Percentiles rank a stretch among this genome's conserved stretches.
These are phyloP conservation scores for Catocala fraxini DNA, from an alignment of 2,888 invertebrate species.

Conservation along the genomic window DNA sequence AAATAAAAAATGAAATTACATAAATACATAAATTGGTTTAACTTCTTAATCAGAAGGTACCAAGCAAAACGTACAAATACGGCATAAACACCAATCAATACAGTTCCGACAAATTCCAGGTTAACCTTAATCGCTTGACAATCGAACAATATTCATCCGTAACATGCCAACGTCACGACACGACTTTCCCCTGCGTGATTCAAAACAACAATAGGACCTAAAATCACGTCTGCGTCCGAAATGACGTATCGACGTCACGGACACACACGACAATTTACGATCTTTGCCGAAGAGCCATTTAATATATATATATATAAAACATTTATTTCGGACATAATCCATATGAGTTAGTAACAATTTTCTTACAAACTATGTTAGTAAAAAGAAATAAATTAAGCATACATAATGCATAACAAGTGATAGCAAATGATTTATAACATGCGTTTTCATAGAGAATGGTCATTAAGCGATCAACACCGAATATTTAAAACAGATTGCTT, in stretches of 20 bases:
- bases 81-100: neutral
- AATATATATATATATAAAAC: too few species aligned
- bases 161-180: constrained; percentile 18
- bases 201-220: constrained; percentile 40
- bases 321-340: too few species aligned
- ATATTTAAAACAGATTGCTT: neutral
- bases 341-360: too few species aligned
- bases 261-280: constrained; percentile 34
- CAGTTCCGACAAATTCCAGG: neutral
- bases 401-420: neutral
- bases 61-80: too few species aligned
- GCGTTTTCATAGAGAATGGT: constrained; percentile 1
- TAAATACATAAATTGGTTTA: too few species aligned
- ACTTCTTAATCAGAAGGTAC: too few species aligned
- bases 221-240: constrained; percentile 33
- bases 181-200: constrained; percentile 45
- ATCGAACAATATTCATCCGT: constrained; percentile 6
- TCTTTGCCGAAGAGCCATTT: constrained; percentile 8
- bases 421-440: neutral
- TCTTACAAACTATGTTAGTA: too few species aligned
- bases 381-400: too few species aligned
- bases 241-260: constrained; percentile 12
- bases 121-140: constrained; percentile 1
- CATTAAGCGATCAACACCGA: too few species aligned
- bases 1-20: too few species aligned